phyloP scores from a whole-genome alignment of 2,797 vertebrate genomes.

The Adelosebastes latens region DNA sequence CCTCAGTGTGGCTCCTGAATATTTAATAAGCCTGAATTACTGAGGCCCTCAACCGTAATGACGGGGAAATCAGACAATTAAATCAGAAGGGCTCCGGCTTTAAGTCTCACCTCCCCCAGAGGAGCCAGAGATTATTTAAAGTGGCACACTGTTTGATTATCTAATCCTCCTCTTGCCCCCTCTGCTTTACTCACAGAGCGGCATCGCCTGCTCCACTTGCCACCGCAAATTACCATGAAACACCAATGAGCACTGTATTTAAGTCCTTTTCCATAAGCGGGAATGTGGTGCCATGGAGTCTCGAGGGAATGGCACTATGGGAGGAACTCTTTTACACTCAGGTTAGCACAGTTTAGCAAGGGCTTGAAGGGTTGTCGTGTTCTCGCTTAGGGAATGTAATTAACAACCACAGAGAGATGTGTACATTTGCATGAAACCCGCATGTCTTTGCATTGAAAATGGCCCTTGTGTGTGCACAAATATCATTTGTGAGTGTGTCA shows the following conservation, averaged over 20 bases:
- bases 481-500: background rate
- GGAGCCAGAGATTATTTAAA: constrained; percentile 85
- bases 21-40: constrained; percentile 88
- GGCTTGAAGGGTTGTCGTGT: constrained; percentile 7
- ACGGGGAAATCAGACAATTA: constrained; percentile 88
- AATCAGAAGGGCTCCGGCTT: constrained; percentile 82
- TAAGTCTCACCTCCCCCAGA: constrained; percentile 83
- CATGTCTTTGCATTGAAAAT: background rate
- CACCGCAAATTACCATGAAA: constrained; percentile 81
- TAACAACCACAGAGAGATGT: constrained; percentile 11
- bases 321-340: constrained; percentile 53
- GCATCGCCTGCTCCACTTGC: constrained; percentile 76
- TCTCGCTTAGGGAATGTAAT: constrained; percentile 40
- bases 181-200: constrained; percentile 79
- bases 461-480: background rate
- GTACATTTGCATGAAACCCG: constrained; percentile 20
- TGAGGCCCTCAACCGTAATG: constrained; percentile 86
- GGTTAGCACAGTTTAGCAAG: constrained; percentile 47
- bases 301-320: constrained; percentile 45
- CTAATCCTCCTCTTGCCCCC: constrained; percentile 83
- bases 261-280: constrained; percentile 62
- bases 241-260: constrained; percentile 71
- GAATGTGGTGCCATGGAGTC: constrained; percentile 49
- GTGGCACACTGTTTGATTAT: constrained; percentile 86
- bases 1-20: constrained; percentile 82